phyloP scores from a whole-genome alignment of 2,797 vertebrate genomes.

The Pelodytes ibericus region DNA sequence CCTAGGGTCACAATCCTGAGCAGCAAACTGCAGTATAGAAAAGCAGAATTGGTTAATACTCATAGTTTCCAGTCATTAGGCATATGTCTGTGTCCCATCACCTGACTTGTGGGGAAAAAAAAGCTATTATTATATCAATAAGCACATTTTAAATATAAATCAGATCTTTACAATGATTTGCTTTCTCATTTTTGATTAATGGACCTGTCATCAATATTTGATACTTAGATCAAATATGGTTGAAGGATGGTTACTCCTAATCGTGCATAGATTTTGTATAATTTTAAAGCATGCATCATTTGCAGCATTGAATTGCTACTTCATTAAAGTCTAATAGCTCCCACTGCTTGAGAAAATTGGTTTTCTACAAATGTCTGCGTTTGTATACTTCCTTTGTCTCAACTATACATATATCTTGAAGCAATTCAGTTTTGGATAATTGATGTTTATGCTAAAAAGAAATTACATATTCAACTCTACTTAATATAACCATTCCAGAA shows the following conservation, averaged over 20 bases:
- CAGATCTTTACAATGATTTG: constrained; percentile 9
- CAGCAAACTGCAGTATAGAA: too few relatives aligned
- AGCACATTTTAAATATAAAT: constrained; percentile 40
- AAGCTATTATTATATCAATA: constrained; percentile 13
- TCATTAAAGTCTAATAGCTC: constrained; percentile 47
- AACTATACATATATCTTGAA: constrained; percentile 22
- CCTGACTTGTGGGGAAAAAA: neutral
- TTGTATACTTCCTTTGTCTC: constrained; percentile 31
- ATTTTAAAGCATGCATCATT: constrained; percentile 51
- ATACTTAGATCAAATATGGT: constrained; percentile 43
- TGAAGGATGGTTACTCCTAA: constrained; percentile 52
- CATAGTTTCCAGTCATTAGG: neutral
- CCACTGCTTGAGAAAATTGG: constrained; percentile 38
- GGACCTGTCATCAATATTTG: constrained; percentile 43
- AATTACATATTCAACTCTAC: neutral
- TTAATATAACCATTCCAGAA: too few relatives aligned
- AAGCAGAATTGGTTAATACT: too few relatives aligned
- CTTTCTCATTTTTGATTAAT: constrained; percentile 48
- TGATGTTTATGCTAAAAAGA: constrained; percentile 6
- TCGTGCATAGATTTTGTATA: constrained; percentile 47
- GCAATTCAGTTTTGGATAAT: constrained; percentile 14
- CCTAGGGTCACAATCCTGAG: too few relatives aligned
- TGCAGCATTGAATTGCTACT: constrained; percentile 46
- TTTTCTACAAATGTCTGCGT: constrained; percentile 39
- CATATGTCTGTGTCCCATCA: neutral